Evolutionary conservation across 2,888 invertebrate species (phyloP), one percentile per base, ranked within the genome.

Genomic region (Chrysomela aeneicollis): DNA sequence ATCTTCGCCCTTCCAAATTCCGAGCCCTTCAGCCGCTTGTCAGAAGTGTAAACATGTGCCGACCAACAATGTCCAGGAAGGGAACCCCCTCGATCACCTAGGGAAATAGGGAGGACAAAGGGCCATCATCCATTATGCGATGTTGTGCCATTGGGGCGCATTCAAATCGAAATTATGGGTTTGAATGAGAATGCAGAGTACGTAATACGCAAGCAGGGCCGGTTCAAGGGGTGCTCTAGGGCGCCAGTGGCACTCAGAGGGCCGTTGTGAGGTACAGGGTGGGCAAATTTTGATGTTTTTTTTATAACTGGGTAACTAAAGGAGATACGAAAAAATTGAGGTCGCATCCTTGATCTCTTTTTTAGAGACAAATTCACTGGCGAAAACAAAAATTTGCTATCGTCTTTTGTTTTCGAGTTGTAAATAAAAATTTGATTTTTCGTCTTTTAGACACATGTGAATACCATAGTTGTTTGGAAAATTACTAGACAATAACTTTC

Each of bases 151-250:
- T 67, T 66, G 66, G 58, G 66, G 67, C 67, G 66, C 65, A 64
- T 63, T 66, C 59, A 67, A 68, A 64, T 64, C 61, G 66, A 66
- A 70, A 70, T 70, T 68, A 70, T 66, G 68, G 70, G 68, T 63
- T 62, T 50, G 62, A 62, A 66, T 67, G 61, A 50, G 67, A 60
- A 65, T 65, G 58, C 55, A 61, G 65, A 67, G 58, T 61, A 59
- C 50, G 52, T 21, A n/a, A 42, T 54, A 17, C 26, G 26, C 26
- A 26, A 5, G 26, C 26, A 26, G 26, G 26, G 26, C 6, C 6
- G 26, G 26, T 26, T 26, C 26, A 26, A 26, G 26, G 26, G 26
- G 26, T 26, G 46, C 57, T 15, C 47, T 6, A 22, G 12, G 12
- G n/a, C 12, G 21, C 50, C 12, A 17, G 22, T 10, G 19, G 50